Evolutionary conservation across 2,888 invertebrate species (phyloP), one percentile per base, ranked within the genome.

Genomic region (Oscheius sp.): DNA sequence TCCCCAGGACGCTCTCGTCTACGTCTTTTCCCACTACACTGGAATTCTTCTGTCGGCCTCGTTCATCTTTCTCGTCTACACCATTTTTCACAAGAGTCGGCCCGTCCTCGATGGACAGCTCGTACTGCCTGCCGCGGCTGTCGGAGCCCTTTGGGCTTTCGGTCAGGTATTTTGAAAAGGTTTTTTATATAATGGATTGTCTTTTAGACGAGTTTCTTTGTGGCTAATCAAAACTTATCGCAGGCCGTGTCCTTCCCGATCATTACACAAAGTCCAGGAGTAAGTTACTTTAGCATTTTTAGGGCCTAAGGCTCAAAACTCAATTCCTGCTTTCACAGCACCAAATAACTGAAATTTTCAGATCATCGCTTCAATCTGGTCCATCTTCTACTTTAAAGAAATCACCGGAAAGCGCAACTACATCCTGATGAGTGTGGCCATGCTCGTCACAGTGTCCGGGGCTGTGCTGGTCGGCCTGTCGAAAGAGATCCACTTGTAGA

Each of bases 21-120:
- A 91, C 84, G 90, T 90, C 9, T 91, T 91, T 84, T 88, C 91
- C 35, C 90, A 90, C 78, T 91, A 89, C 79, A 87, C 87, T 76
- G 91, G 91, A 48, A 90, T 91, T 65, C 89, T 89, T 74, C 70
- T 89, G 50, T 87, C 90, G 1, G 89, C 90, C 70, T 90, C 90
- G 35, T 53, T 88, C 32, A 89, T 90, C 76, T 90, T 91, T 78
- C 70, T 90, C 42, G 78, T 90, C 37, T 91, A 91, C 84, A 84
- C 88, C 21, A 83, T 86, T 11, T 78, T 84, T 75, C 89, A 78
- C 50, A 29, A 37, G 10, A 91, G 90, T 83, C 83, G 86, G 51
- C 91, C 91, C 0, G 80, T 82, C 70, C 84, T 91, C n/a, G 90
- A 90, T 74, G 89, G 89, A 0, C 80, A 85, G 33, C 88, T 88